Evolutionary conservation across 2,113 vertebrate species (phyloP).

Genomic region (Cyprinodon variegatus): DNA sequence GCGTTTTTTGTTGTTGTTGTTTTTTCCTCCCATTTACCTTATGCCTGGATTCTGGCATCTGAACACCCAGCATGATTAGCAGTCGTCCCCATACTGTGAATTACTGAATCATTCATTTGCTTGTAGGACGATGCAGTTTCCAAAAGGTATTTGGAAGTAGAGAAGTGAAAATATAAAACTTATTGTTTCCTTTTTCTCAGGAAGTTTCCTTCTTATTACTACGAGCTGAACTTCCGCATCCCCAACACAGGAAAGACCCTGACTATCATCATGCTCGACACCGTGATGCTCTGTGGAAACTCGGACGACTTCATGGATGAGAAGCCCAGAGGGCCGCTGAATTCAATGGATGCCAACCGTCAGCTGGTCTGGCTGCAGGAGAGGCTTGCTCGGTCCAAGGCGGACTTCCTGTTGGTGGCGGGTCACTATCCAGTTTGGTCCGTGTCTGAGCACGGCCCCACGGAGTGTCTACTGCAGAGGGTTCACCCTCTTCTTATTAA

Average conservation of each 20-base stretch:
- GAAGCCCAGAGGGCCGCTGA: conserved; percentile 74
- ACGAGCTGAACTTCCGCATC: conserved; percentile 85
- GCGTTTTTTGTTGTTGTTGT: no score
- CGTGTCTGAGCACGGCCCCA: conserved; percentile 89
- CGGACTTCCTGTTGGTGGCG: conserved; percentile 87
- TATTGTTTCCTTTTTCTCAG: neutral
- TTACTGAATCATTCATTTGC: neutral
- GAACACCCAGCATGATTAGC: no score
- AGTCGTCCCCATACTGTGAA: neutral
- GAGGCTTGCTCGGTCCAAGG: conserved; percentile 80
- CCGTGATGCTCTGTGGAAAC: conserved; percentile 87
- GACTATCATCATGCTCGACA: conserved; percentile 90
- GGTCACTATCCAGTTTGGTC: conserved; percentile 95
- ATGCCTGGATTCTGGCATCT: no score
- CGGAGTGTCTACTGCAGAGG: conserved; percentile 81
- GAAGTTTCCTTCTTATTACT: conserved; percentile 88
- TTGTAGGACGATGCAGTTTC: neutral
- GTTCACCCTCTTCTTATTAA: conserved; percentile 83
- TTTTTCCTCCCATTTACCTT: no score
- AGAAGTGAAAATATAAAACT: neutral
- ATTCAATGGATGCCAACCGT: conserved; percentile 62
- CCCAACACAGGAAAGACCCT: conserved; percentile 80
- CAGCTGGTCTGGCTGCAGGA: conserved; percentile 87
- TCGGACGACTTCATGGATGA: conserved; percentile 80
- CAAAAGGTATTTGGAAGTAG: neutral